Base-by-base conservation (phyloP, 2,888 invertebrate species). In the Noctuana brunneofusca region DNA sequence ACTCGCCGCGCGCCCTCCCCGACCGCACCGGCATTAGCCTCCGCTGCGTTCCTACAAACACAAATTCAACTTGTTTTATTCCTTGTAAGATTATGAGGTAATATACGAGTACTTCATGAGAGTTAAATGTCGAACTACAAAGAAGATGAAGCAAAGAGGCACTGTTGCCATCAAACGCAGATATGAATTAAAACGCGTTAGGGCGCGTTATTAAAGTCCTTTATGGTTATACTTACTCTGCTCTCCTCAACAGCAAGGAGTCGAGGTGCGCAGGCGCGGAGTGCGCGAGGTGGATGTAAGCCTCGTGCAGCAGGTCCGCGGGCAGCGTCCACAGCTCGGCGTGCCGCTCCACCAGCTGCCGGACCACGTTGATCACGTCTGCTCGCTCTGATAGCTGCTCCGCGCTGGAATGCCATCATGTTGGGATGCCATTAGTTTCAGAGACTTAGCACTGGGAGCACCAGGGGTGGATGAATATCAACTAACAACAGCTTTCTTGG, bases 331-430 rank as follows among this genome's bases (percentile, higher is more conserved):
- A 92, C 74, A 92, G 80, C 81, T 93, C 94, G 73, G 95, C 96
- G 63, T 98, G 92, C 63, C 94, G 92, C 75, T 95, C 92, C 62
- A 91, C 81, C 66, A 92, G 80, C 68, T 80, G 89, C 64, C 97
- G 93, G 16, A 97, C 95, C 55, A 97, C 97, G 87, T 97, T 97
- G 80, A 98, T 98, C 64, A 97, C 96, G 80, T 98, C 97, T 49
- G 95, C 93, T 32, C 97, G 92, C 83, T 97, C 97, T 74, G 96
- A 95, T 27, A 96, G 94, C 72, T 95, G 93, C 73, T 96, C 95
- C 32, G 93, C 93, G 30, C 92, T 92, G 81, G 58, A 58, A 32
- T 4, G 4, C n/a, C n/a, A 24, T 12, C 5, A 6, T 6, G 2
- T 12, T 24, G 8, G 8, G 35, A 35, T n/a, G n/a, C n/a, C n/a